Percentiles rank a stretch among this genome's conserved stretches.
These are phyloP conservation scores for Crocidura indochinensis DNA, from an alignment of 2,797 vertebrate genomes.

Conservation along the genomic window DNA sequence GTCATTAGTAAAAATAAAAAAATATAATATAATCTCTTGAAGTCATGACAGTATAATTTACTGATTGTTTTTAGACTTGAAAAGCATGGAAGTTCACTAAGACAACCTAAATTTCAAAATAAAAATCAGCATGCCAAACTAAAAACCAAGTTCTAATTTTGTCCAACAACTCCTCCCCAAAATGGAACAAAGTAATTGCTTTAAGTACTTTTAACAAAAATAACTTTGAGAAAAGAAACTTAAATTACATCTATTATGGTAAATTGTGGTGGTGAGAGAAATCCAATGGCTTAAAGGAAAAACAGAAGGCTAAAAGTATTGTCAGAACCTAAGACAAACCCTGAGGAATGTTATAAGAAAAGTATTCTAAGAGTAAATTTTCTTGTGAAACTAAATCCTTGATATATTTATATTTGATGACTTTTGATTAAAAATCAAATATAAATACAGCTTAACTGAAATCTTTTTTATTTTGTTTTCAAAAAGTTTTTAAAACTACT, in stretches of 20 bases:
- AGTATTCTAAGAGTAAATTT: background rate
- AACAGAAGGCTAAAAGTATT: background rate
- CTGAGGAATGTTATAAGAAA: constrained; percentile 2
- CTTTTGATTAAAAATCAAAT: constrained; percentile 55
- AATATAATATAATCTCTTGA: constrained; percentile 12
- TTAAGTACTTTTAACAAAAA: constrained; percentile 36
- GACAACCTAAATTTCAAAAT: background rate
- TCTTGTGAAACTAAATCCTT: constrained; percentile 32
- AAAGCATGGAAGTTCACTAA: background rate
- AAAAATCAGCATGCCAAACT: background rate
- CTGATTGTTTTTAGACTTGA: background rate
- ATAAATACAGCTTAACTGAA: background rate
- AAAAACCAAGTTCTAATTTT: constrained; percentile 27
- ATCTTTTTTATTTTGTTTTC: constrained; percentile 54
- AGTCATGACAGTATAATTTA: background rate
- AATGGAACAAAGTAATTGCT: constrained; percentile 21
- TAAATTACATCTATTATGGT: constrained; percentile 12
- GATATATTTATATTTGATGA: constrained; percentile 23
- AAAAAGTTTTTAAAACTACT: constrained; percentile 51
- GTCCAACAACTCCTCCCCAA: constrained; percentile 28
- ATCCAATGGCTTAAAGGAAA: background rate
- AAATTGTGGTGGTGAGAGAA: background rate
- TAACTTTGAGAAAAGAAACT: constrained; percentile 17
- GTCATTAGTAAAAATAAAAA: constrained; percentile 47
- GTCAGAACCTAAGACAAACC: background rate